Evolutionary conservation across 1,140 invertebrate genomes (phyloP).

Genomic region (Geopemphigus sp.): DNA sequence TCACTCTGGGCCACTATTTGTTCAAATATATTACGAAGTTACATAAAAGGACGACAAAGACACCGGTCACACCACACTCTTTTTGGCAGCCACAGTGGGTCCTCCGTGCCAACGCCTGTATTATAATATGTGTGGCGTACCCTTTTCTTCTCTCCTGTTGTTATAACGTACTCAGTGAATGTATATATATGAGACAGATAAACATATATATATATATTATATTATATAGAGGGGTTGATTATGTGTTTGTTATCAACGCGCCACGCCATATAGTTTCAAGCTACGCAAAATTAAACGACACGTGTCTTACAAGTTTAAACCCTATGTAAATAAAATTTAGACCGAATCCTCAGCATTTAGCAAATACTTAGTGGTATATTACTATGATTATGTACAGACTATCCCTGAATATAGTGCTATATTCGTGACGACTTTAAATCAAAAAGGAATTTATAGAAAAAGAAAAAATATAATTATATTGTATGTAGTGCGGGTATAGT

Average conservation of each 20-base stretch:
- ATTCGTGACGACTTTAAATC: neutral
- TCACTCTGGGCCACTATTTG: conserved; percentile 12
- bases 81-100: conserved; percentile 33
- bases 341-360: too few relatives aligned
- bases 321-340: too few relatives aligned
- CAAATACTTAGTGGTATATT: too few relatives aligned
- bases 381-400: too few relatives aligned
- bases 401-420: neutral
- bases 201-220: too few relatives aligned
- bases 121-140: conserved; percentile 29
- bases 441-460: neutral
- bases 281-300: too few relatives aligned
- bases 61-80: neutral
- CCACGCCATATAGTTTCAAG: neutral
- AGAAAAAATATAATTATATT: neutral
- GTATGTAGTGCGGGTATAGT: too few relatives aligned
- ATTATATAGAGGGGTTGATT: too few relatives aligned
- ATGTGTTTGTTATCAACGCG: conserved; percentile 9
- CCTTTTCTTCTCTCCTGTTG: neutral
- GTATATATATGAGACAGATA: neutral
- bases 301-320: too few relatives aligned
- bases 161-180: neutral
- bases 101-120: conserved; percentile 3
- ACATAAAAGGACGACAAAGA: conserved; percentile 44
- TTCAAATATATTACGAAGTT: conserved; percentile 35